These are phyloP conservation scores for Lutraria rhynchaena DNA, from an alignment of 1,140 invertebrate species.

Conservation along the genomic window DNA sequence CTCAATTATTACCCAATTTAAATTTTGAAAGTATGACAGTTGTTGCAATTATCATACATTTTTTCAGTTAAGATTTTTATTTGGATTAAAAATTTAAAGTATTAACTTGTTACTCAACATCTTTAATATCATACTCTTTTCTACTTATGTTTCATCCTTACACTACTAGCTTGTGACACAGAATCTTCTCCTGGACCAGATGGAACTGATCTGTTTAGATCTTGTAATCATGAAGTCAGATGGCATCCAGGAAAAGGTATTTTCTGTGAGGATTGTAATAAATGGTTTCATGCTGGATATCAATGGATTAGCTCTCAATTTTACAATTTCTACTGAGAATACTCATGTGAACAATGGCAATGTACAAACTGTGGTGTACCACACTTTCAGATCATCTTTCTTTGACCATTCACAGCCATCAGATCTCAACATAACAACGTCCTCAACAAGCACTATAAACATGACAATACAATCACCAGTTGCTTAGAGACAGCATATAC, in stretches of 20 bases:
- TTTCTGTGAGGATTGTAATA: conserved; percentile 8
- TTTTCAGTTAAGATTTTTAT: no score
- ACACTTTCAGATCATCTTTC: conserved; percentile 3
- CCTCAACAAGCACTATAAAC: neutral
- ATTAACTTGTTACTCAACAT: no score
- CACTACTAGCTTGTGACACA: neutral
- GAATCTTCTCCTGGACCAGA: conserved; percentile 13
- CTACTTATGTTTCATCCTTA: neutral
- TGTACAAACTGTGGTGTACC: conserved; percentile 13
- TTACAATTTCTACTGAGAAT: neutral
- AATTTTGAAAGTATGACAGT: no score
- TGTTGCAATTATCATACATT: no score
- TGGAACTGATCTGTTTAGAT: neutral
- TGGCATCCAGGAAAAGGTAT: conserved; percentile 9
- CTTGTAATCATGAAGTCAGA: neutral
- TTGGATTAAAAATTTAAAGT: no score
- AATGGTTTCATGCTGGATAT: conserved; percentile 9
- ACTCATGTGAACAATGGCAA: conserved; percentile 9
- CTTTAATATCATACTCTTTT: conserved; percentile 8
- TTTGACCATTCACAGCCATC: conserved; percentile 2
- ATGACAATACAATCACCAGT: neutral
- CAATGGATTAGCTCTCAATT: neutral
- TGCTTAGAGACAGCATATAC: neutral
- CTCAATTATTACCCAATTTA: no score
- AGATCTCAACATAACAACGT: neutral